Evolutionary conservation across 2,113 vertebrate genomes (phyloP), one percentile per base, ranked within the genome.

Genomic region (Gallinago undulata): DNA sequence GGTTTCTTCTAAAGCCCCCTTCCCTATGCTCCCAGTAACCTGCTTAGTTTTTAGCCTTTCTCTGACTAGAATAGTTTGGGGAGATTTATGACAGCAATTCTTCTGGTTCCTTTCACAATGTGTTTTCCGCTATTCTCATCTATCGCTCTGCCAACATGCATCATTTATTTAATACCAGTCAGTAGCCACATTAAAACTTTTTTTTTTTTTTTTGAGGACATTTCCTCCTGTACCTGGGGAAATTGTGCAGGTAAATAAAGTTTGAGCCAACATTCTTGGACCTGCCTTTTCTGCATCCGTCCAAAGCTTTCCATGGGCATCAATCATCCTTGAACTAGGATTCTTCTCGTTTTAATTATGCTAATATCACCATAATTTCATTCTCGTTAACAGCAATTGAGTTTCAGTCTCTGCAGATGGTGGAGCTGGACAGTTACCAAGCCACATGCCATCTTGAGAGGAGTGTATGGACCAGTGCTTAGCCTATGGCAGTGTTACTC

Each of bases 291-390:
- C 70, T 69, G 33, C 28, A 21, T 93, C 31, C 50, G 92, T 91
- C 95, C 91, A 95, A 93, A 90, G 67, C 9, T 66, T 93, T 95
- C 43, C 68, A 60, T 39, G n/a, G 53, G n/a, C 94, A 97, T 97
- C 93, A 96, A 97, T 96, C 96, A 96, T 96, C 70, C 85, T 92
- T 5, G 76, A 97, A 97, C 89, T 87, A 97, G 92, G 85, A 93
- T 94, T 94, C 86, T 95, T 94, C 96, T 96, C 87, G 81, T 94
- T 97, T 92, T 96, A 97, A 96, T 97, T 94, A 97, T 89, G 87
- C 83, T 96, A 96, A 97, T 96, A 95, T 90, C 27, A 2, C 84
- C 79, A 87, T 96, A 91, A 96, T 97, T 96, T 97, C 89, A 94
- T 96, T 95, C 93, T 96, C 79, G 15, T 97, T 97, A 96, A 90